phyloP scores from a whole-genome alignment of 1,140 invertebrate genomes.

The Drosophila leontia region DNA sequence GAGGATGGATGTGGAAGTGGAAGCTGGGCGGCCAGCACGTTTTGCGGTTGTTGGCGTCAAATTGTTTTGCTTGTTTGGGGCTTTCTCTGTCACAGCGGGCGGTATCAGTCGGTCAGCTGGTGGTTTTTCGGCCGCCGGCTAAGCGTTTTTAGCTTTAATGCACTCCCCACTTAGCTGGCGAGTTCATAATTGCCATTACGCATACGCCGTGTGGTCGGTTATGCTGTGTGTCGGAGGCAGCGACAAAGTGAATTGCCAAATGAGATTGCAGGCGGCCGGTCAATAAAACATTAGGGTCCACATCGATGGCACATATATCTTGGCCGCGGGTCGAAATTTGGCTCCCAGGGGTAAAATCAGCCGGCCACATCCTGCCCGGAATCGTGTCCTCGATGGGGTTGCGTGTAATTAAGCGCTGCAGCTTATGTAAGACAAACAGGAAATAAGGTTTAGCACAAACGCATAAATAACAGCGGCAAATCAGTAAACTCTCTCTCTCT shows the following conservation, averaged over 20 bases:
- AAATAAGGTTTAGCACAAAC: slow-evolving; percentile 80
- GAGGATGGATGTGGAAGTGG: not conserved
- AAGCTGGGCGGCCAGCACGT: slow-evolving; percentile 51
- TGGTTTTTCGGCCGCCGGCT: slow-evolving; percentile 59
- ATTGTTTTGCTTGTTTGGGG: slow-evolving; percentile 80
- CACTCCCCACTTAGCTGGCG: slow-evolving; percentile 44
- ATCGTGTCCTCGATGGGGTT: slow-evolving; percentile 43
- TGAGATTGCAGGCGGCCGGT: slow-evolving; percentile 42
- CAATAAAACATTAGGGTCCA: slow-evolving; percentile 40
- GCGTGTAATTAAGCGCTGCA: slow-evolving; percentile 81
- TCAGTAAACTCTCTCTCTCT: slow-evolving; percentile 45
- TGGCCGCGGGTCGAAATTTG: not conserved
- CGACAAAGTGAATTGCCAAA: slow-evolving; percentile 50
- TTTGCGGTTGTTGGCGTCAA: slow-evolving; percentile 80
- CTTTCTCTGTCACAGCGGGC: slow-evolving; percentile 75
- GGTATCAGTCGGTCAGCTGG: slow-evolving; percentile 67
- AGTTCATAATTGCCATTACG: slow-evolving; percentile 77
- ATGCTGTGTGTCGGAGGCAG: slow-evolving; percentile 8
- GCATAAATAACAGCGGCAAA: slow-evolving; percentile 76
- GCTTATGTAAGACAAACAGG: slow-evolving; percentile 81
- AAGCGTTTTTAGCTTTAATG: slow-evolving; percentile 80
- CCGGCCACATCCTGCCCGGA: slow-evolving; percentile 31
- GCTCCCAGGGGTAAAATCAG: slow-evolving; percentile 35
- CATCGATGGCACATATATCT: slow-evolving; percentile 34
- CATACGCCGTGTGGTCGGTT: slow-evolving; percentile 70